Base-by-base conservation (phyloP, 2,797 vertebrate species). In the Craterocephalus amniculus region DNA sequence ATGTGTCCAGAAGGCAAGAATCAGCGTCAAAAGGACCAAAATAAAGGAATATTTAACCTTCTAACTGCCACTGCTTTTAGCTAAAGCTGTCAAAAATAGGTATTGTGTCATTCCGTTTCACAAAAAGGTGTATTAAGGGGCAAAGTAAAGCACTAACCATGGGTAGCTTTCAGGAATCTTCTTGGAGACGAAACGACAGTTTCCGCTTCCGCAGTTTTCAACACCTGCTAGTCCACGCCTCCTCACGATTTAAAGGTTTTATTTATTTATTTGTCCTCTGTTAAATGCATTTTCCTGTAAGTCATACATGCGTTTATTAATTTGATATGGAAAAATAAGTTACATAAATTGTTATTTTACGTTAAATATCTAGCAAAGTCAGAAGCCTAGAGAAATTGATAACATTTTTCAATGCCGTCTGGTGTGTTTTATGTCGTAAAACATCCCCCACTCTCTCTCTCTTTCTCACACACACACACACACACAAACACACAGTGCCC, bases 151-250 rank as follows among this genome's bases (percentile, higher is more conserved):
- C 65, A 87, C 85, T 71, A 58, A 91, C 89, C 88, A 57, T 12
- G 40, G 32, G 52, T 0, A 40, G 73, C 51, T 71, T 74, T 74
- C 74, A 77, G 66, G 71, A 83, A 72, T 61, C 83, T 89, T 83
- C 86, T 62, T 87, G 84, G 76, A 81, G 78, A 76, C 64, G 69
- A 84, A 56, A 32, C 63, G 62, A 70, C 49, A 0, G 54, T 66
- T 92, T 91, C 89, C 89, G 89, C 64, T 92, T 92, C 89, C 90
- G 87, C 73, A 22, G 54, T 66, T 68, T 72, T 73, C 72, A 67
- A 60, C 77, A 74, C 67, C 67, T 77, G 67, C 22, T 13, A 36
- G 26, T 3, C 68, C 65, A 80, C 89, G 80, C 79, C 84, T 78
- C 72, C 69, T 58, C 48, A 0, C 6, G 1, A 59, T 31, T 49